phyloP scores from a whole-genome alignment of 2,113 vertebrate genomes.

The Colius striatus region DNA sequence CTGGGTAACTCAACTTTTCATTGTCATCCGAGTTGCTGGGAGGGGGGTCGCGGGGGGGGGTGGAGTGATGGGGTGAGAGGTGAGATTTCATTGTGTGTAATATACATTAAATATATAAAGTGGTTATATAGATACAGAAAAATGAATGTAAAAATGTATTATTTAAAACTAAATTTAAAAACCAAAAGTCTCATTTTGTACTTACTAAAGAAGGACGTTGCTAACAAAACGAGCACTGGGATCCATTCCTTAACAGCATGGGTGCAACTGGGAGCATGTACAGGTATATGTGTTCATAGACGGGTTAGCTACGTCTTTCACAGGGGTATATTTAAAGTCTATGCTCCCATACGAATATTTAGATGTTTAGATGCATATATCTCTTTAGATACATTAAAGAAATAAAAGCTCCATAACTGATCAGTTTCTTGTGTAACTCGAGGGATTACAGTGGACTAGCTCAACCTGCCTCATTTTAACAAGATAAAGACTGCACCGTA shows the following conservation, averaged over 20 bases:
- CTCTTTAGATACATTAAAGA: not conserved
- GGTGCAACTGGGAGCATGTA: not conserved
- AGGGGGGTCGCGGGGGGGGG: not conserved
- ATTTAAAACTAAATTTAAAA: not conserved
- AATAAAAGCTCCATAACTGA: slow-evolving; percentile 9
- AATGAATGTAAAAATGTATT: not conserved
- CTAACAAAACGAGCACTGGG: not conserved
- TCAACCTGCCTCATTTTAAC: slow-evolving; percentile 24
- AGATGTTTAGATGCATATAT: not conserved
- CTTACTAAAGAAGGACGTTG: not conserved
- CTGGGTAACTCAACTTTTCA: slow-evolving; percentile 18
- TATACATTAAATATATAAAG: not conserved
- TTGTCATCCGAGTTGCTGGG: not conserved
- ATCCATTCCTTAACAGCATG: not conserved
- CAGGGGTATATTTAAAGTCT: not conserved
- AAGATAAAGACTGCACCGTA: not conserved
- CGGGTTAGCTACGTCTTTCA: not conserved
- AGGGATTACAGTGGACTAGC: not conserved
- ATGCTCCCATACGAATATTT: not conserved
- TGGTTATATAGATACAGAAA: no score
- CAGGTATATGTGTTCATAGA: not conserved
- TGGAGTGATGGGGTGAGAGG: not conserved
- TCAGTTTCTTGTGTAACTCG: not conserved
- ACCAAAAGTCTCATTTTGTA: not conserved
- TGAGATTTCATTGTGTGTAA: not conserved